These are phyloP conservation scores for Aplysia californica DNA, from an alignment of 1,140 invertebrate genomes.

Conservation along the genomic window DNA sequence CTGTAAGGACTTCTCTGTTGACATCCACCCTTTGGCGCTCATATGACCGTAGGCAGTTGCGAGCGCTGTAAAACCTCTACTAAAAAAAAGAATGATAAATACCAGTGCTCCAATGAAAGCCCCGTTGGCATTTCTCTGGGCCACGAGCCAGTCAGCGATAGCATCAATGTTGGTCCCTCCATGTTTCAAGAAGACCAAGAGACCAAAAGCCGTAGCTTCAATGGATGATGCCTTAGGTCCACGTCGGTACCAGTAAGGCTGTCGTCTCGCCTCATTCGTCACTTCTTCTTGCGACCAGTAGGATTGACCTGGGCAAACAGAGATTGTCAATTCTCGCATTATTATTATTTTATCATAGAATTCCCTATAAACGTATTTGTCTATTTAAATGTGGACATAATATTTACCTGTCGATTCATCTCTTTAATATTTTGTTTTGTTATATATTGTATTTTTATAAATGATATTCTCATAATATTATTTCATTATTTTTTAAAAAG, in stretches of 20 bases:
- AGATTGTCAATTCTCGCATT: no score
- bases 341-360: no score
- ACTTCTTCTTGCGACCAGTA: constrained; percentile 21
- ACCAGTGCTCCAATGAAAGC: constrained; percentile 34
- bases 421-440: no score
- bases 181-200: constrained; percentile 26
- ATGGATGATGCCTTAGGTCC: constrained; percentile 25
- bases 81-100: no score
- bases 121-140: constrained; percentile 27
- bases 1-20: no score
- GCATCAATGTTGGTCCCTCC: not conserved
- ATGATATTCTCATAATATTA: no score
- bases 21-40: no score
- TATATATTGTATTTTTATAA: no score
- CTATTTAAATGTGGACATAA: not conserved
- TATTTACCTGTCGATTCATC: not conserved
- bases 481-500: no score
- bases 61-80: no score
- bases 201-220: constrained; percentile 34
- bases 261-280: not conserved
- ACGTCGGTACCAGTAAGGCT: constrained; percentile 31
- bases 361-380: no score
- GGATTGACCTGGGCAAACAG: constrained; percentile 13
- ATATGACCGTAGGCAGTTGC: no score
- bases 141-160: constrained; percentile 36